phyloP scores from a whole-genome alignment of 2,797 vertebrate species.

The Ammospiza maritima region DNA sequence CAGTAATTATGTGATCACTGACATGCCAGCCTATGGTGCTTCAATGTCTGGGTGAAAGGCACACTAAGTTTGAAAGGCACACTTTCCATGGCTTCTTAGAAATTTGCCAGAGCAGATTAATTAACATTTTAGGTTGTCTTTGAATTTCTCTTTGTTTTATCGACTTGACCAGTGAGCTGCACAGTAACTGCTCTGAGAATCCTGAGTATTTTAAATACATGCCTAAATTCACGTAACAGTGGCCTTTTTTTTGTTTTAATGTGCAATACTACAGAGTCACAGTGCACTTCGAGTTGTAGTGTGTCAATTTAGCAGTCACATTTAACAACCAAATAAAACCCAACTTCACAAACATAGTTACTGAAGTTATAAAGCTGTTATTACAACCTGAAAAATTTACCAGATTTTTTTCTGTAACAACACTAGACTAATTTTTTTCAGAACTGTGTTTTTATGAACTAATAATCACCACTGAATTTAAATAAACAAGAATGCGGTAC shows the following conservation, averaged over 20 bases:
- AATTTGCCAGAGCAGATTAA: neutral
- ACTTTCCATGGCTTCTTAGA: neutral
- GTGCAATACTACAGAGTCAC: neutral
- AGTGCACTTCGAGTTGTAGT: neutral
- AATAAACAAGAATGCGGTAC: neutral
- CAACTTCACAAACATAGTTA: neutral
- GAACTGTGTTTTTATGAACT: neutral
- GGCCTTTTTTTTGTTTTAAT: neutral
- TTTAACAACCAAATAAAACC: neutral
- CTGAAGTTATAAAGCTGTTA: neutral
- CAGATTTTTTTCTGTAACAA: neutral
- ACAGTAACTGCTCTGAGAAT: neutral
- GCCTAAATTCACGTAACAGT: neutral
- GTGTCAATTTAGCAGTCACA: neutral
- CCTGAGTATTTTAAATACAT: neutral
- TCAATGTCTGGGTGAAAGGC: neutral
- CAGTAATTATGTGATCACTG: neutral
- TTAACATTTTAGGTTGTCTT: neutral
- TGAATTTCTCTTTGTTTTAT: neutral
- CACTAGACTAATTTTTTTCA: neutral
- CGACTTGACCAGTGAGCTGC: neutral
- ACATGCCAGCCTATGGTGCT: neutral
- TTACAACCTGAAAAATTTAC: neutral
- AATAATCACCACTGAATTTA: neutral
- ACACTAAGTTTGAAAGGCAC: neutral